These are phyloP conservation scores for Drosophila athabasca DNA, from an alignment of 1,140 invertebrate genomes.

Conservation along the genomic window DNA sequence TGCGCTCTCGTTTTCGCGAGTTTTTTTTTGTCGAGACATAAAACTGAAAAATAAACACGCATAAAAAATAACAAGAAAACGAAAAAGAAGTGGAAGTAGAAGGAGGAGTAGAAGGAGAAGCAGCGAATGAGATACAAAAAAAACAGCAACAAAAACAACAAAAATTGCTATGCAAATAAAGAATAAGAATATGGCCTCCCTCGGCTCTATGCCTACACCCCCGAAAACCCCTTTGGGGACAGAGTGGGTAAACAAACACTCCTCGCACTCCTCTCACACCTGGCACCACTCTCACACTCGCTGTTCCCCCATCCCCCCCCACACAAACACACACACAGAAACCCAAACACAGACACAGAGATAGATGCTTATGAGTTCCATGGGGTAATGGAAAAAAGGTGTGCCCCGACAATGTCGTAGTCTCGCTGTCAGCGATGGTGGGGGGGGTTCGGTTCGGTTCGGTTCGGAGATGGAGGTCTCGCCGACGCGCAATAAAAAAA, in stretches of 20 bases:
- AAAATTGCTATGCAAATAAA: conserved; percentile 79
- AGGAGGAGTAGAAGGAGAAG: conserved; percentile 3
- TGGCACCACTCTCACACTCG: conserved; percentile 26
- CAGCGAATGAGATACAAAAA: too few relatives aligned
- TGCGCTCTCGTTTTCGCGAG: conserved; percentile 75
- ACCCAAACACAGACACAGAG: conserved; percentile 20
- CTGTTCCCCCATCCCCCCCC: too few relatives aligned
- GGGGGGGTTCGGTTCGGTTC: too few relatives aligned
- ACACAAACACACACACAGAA: conserved; percentile 17
- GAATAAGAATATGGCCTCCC: conserved; percentile 69
- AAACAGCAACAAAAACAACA: conserved; percentile 41
- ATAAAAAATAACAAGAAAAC: conserved; percentile 66
- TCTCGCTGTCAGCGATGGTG: neutral
- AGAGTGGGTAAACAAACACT: conserved; percentile 53
- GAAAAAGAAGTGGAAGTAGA: conserved; percentile 4
- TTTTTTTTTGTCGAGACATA: conserved; percentile 52
- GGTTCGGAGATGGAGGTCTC: conserved; percentile 29
- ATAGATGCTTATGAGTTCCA: conserved; percentile 15
- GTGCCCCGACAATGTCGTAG: conserved; percentile 48
- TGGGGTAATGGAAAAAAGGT: conserved; percentile 51
- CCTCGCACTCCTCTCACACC: conserved; percentile 36
- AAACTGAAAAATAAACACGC: conserved; percentile 78
- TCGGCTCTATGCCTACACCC: conserved; percentile 8
- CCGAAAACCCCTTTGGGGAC: conserved; percentile 24
- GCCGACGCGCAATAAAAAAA: conserved; percentile 72